Evolutionary conservation across 2,888 invertebrate species (phyloP).

Genomic region (Notodonta ziczac): DNA sequence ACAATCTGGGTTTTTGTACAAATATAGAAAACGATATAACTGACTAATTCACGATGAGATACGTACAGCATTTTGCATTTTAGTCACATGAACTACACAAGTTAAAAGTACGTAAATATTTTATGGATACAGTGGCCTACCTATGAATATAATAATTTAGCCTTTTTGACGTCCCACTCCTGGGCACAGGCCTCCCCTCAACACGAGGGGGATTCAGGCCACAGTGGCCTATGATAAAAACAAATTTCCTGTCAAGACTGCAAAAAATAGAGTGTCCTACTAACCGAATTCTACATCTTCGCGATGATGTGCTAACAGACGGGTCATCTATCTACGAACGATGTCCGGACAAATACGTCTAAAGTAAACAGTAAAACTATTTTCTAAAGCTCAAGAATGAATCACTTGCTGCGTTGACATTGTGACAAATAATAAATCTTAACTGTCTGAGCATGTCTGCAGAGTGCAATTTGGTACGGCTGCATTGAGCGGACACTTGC

Average conservation of each 20-base stretch:
- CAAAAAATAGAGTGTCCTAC: conserved; percentile 4
- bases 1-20: too few species aligned
- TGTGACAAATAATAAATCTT: neutral
- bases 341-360: neutral
- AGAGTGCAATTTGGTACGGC: neutral
- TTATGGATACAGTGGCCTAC: too few species aligned
- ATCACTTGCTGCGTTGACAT: neutral
- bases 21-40: too few species aligned
- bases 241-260: neutral
- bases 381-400: neutral
- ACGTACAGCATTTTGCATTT: neutral
- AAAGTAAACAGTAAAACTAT: conserved; percentile 1
- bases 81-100: neutral
- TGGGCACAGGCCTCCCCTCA: too few species aligned
- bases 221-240: neutral
- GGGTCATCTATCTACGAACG: neutral
- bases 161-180: too few species aligned
- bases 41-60: neutral
- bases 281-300: neutral
- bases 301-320: neutral
- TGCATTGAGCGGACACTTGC: neutral
- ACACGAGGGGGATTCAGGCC: too few species aligned
- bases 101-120: too few species aligned
- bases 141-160: too few species aligned
- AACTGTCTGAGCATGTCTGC: neutral